These are phyloP conservation scores for Chaetogeoica ovagalla DNA, from an alignment of 2,888 invertebrate genomes.

Conservation along the genomic window DNA sequence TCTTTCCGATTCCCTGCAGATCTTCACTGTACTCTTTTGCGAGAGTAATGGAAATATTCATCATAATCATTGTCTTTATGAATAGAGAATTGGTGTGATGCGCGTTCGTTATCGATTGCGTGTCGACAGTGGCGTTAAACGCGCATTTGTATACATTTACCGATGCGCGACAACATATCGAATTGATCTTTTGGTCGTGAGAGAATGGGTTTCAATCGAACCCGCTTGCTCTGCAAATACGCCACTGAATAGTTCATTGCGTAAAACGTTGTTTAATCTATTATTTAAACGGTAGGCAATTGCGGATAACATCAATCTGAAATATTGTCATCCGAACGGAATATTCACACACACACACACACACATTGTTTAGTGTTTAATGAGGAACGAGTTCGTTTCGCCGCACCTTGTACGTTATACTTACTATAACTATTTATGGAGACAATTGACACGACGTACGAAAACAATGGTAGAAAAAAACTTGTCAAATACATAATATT, in stretches of 20 bases:
- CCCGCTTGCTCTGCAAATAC: no score
- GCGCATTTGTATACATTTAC: no score
- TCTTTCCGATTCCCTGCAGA: no score
- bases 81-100: no score
- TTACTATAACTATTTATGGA: background rate
- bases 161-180: no score
- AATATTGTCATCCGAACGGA: background rate
- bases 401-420: background rate
- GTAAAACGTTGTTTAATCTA: background rate
- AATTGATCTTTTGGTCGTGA: no score
- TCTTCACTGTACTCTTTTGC: no score
- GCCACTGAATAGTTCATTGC: background rate
- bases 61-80: no score
- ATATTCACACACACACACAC: background rate
- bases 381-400: slow-evolving; percentile 20
- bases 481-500: background rate
- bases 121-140: no score
- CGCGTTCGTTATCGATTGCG: no score
- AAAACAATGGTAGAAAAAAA: slow-evolving; percentile 20
- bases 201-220: no score
- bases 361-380: slow-evolving; percentile 8
- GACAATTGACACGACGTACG: slow-evolving; percentile 6
- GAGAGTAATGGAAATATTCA: no score
- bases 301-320: background rate
- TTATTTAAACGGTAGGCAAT: background rate